Evolutionary conservation across 2,113 vertebrate species (phyloP).

Genomic region (Recurvirostra avosetta): DNA sequence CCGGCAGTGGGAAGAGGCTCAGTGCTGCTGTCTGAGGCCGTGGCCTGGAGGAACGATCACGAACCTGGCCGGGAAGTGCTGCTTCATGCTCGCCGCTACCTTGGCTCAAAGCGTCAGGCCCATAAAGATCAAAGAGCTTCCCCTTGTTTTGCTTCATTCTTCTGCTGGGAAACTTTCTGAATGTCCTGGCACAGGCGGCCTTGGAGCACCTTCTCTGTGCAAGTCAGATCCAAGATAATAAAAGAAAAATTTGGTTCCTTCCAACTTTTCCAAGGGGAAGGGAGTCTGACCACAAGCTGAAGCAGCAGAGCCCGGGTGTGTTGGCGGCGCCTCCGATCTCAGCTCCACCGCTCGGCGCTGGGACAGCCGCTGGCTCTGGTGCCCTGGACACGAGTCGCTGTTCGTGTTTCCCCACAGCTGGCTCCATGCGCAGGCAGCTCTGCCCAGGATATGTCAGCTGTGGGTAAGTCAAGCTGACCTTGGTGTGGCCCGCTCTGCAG

Average conservation of each 20-base stretch:
- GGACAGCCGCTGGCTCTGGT: background rate
- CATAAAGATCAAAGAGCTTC: constrained; percentile 16
- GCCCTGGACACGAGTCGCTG: background rate
- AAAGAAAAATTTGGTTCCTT: background rate
- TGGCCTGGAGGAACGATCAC: background rate
- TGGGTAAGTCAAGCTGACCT: background rate
- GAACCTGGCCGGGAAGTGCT: background rate
- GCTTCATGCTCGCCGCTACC: background rate
- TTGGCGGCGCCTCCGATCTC: background rate
- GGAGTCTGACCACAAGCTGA: background rate
- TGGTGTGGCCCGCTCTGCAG: background rate
- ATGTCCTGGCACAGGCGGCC: background rate
- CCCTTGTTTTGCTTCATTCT: constrained; percentile 11
- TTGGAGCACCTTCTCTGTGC: background rate
- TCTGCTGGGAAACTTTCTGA: constrained; percentile 13
- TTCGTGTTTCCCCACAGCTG: background rate
- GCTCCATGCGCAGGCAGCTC: background rate
- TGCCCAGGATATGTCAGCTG: background rate
- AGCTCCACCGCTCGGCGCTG: background rate
- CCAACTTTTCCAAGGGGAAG: background rate
- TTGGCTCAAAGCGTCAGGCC: background rate
- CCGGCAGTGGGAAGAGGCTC: fast-evolving
- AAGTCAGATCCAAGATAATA: background rate
- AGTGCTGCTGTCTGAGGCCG: background rate
- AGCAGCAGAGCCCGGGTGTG: background rate